These are phyloP conservation scores for Lasioglossum baleicum DNA, from an alignment of 1,140 invertebrate genomes.

Conservation along the genomic window DNA sequence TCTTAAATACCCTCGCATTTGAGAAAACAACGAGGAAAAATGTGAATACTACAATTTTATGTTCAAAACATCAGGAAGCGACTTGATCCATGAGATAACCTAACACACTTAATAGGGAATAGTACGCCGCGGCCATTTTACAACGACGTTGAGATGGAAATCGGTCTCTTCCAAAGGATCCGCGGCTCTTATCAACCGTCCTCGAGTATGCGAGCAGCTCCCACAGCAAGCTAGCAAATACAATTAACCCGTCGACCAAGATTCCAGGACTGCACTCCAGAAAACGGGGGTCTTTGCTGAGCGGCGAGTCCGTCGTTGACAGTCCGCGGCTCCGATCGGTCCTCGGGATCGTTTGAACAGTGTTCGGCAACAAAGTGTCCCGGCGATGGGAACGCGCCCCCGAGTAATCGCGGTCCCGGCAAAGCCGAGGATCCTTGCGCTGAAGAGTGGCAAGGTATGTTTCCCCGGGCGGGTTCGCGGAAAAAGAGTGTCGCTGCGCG, in stretches of 20 bases:
- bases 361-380: not conserved
- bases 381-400: not conserved
- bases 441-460: not conserved
- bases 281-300: not conserved
- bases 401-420: not conserved
- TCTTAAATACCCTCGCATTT: too few relatives aligned
- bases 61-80: too few relatives aligned
- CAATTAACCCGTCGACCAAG: not conserved
- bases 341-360: not conserved
- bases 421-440: not conserved
- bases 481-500: not conserved
- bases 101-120: too few relatives aligned
- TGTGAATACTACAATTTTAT: too few relatives aligned
- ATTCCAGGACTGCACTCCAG: not conserved
- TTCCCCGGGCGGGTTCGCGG: not conserved
- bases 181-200: too few relatives aligned
- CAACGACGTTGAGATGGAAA: too few relatives aligned
- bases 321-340: not conserved
- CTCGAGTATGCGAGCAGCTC: too few relatives aligned
- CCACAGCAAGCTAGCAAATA: not conserved
- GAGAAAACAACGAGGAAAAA: too few relatives aligned
- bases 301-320: not conserved
- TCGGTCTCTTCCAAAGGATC: too few relatives aligned
- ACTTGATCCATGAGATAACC: too few relatives aligned
- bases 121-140: too few relatives aligned